phyloP scores from a whole-genome alignment of 2,113 vertebrate genomes.

The Chaetodon trifascialis region DNA sequence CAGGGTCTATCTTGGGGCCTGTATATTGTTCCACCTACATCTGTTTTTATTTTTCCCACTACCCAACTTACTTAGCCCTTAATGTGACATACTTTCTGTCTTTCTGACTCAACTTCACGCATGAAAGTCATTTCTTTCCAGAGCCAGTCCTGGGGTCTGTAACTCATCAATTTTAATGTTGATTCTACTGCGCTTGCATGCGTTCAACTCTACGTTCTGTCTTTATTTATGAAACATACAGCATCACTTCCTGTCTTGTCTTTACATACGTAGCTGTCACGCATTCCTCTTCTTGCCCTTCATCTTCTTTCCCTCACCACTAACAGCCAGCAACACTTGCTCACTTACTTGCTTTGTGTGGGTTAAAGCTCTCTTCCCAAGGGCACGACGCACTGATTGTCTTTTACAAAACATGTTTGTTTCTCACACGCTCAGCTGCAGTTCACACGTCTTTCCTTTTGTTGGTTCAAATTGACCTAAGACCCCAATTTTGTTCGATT shows the following conservation, averaged over 20 bases:
- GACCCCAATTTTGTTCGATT: constrained; percentile 22
- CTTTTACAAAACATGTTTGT: constrained; percentile 20
- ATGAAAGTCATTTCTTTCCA: constrained; percentile 27
- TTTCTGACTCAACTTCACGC: constrained; percentile 32
- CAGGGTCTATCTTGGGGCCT: constrained; percentile 16
- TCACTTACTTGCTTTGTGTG: not conserved
- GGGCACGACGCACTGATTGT: not conserved
- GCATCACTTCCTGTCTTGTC: not conserved
- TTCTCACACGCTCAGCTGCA: constrained; percentile 7
- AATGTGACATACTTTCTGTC: constrained; percentile 31
- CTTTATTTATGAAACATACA: constrained; percentile 1
- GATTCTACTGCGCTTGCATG: not conserved
- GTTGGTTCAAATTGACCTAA: constrained; percentile 1
- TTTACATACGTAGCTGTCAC: constrained; percentile 4
- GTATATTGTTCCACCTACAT: constrained; percentile 40
- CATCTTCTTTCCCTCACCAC: not conserved
- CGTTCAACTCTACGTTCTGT: not conserved
- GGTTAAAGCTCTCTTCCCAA: not conserved
- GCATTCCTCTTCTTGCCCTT: constrained; percentile 3
- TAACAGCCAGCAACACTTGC: not conserved
- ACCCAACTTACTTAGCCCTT: constrained; percentile 9
- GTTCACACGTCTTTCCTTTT: constrained; percentile 14
- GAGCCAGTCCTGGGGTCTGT: not conserved
- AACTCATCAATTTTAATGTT: constrained; percentile 17
- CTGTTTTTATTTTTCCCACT: constrained; percentile 54